Percentiles rank a stretch among this genome's conserved stretches.
Conservation (phyloP, 1,140 invertebrate genomes). For the Aleiodes sp. region DNA sequence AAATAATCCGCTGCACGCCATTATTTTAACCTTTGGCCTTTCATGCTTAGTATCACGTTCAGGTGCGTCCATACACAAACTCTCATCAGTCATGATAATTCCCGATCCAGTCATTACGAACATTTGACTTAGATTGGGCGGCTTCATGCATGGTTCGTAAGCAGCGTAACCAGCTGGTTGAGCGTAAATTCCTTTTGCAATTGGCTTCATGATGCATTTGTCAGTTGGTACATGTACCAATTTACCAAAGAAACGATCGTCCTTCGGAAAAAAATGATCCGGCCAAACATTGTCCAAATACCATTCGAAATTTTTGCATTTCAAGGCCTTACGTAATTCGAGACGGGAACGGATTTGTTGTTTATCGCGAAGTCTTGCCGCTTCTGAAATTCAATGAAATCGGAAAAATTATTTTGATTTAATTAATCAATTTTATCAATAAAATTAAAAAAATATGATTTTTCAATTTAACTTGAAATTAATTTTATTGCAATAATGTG, state of each 20-base stretch:
- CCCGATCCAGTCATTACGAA: conserved; percentile 78
- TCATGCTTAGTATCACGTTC: conserved; percentile 64
- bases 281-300: conserved; percentile 94
- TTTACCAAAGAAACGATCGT: conserved; percentile 84
- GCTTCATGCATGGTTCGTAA: conserved; percentile 66
- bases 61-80: conserved; percentile 76
- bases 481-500: no score
- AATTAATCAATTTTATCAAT: not conserved
- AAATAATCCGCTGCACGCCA: conserved; percentile 71
- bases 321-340: conserved; percentile 77
- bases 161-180: conserved; percentile 74
- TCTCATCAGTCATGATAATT: conserved; percentile 77
- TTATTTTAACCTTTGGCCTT: conserved; percentile 71
- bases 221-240: conserved; percentile 65
- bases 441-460: no score
- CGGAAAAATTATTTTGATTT: conserved; percentile 29
- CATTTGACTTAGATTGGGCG: conserved; percentile 72
- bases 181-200: conserved; percentile 66
- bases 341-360: conserved; percentile 79
- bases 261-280: conserved; percentile 88
- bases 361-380: conserved; percentile 68
- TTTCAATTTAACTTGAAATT: not conserved
- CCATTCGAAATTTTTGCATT: conserved; percentile 94
- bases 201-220: conserved; percentile 72
- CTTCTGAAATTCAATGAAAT: conserved; percentile 63